These are phyloP conservation scores for Cyprinodon variegatus DNA, from an alignment of 2,113 vertebrate genomes.

Conservation along the genomic window DNA sequence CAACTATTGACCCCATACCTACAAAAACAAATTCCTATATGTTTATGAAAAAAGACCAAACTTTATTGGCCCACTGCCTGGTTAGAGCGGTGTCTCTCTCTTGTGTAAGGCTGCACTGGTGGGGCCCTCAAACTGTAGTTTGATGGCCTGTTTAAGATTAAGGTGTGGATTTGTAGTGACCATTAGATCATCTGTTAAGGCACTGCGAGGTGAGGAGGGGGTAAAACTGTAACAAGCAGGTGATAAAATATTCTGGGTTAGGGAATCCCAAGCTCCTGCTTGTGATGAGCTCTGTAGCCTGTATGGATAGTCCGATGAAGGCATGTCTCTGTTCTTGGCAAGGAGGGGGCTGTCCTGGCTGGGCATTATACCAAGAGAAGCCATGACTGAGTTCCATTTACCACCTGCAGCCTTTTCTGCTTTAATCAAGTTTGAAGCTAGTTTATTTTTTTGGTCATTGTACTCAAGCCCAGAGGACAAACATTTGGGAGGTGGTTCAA, in stretches of 20 bases:
- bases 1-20: neutral
- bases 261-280: conserved; percentile 61
- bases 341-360: conserved; percentile 66
- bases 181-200: conserved; percentile 64
- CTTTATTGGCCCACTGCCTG: conserved; percentile 1
- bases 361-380: conserved; percentile 78
- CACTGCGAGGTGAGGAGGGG: conserved; percentile 48
- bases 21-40: neutral
- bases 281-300: conserved; percentile 63
- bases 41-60: neutral
- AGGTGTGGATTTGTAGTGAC: conserved; percentile 79
- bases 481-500: conserved; percentile 56
- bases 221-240: conserved; percentile 57
- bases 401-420: conserved; percentile 56
- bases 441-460: conserved; percentile 59
- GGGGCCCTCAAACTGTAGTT: conserved; percentile 85
- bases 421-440: conserved; percentile 60
- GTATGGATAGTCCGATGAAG: conserved; percentile 72
- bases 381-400: conserved; percentile 77
- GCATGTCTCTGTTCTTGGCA: conserved; percentile 65
- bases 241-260: conserved; percentile 51
- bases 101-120: conserved; percentile 81
- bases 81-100: conserved; percentile 84
- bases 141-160: conserved; percentile 84
- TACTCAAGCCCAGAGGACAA: conserved; percentile 54